These are phyloP conservation scores for Rhodeus uyekii DNA, from an alignment of 2,797 vertebrate species.

Conservation along the genomic window DNA sequence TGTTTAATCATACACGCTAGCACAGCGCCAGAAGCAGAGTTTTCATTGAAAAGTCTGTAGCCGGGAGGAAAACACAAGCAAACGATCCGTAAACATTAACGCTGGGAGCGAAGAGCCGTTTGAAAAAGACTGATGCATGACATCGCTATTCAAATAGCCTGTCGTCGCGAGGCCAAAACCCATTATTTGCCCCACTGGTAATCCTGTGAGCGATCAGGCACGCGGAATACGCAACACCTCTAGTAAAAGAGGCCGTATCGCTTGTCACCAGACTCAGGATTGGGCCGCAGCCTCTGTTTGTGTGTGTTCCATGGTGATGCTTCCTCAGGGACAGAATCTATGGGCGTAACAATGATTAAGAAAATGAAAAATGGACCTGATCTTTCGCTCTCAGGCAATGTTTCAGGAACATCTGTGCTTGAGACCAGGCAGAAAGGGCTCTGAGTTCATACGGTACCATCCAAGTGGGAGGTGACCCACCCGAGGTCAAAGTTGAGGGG, in stretches of 20 bases:
- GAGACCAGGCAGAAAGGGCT: slow-evolving; percentile 40
- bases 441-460: slow-evolving; percentile 47
- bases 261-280: slow-evolving; percentile 41
- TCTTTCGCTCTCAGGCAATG: slow-evolving; percentile 56
- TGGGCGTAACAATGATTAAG: slow-evolving; percentile 43
- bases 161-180: slow-evolving; percentile 37
- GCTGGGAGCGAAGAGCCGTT: slow-evolving; percentile 27
- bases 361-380: slow-evolving; percentile 47
- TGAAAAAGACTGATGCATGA: slow-evolving; percentile 39
- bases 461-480: slow-evolving; percentile 31
- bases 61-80: slow-evolving; percentile 43
- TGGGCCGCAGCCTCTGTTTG: slow-evolving; percentile 34
- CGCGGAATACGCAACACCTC: slow-evolving; percentile 11
- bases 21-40: slow-evolving; percentile 34
- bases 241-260: slow-evolving; percentile 29
- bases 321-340: slow-evolving; percentile 15
- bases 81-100: slow-evolving; percentile 41
- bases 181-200: slow-evolving; percentile 21
- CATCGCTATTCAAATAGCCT: slow-evolving; percentile 44
- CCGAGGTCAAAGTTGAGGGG: slow-evolving; percentile 24
- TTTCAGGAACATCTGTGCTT: slow-evolving; percentile 55
- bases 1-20: slow-evolving; percentile 48
- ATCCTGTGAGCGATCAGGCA: slow-evolving; percentile 23
- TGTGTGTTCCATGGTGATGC: slow-evolving; percentile 42
- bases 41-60: slow-evolving; percentile 45